phyloP scores from a whole-genome alignment of 2,888 invertebrate genomes.

The Ormyrus thymus region DNA sequence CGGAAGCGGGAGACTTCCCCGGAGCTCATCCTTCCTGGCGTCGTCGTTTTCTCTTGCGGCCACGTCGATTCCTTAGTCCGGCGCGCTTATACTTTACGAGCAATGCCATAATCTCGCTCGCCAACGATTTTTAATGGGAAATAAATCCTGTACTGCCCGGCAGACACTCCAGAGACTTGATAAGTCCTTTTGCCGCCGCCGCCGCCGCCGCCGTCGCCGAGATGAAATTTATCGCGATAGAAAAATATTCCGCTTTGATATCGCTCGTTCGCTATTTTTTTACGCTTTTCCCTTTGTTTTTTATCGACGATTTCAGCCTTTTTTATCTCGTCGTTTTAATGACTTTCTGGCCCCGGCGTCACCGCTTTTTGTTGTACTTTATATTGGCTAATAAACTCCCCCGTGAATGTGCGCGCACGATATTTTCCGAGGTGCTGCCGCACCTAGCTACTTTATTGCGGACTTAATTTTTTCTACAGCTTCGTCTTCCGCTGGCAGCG shows the following conservation, averaged over 20 bases:
- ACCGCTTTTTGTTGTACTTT: constrained; percentile 35
- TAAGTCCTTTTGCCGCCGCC: constrained; percentile 40
- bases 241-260: constrained; percentile 53
- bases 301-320: constrained; percentile 40
- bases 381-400: constrained; percentile 50
- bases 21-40: constrained; percentile 22
- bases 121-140: constrained; percentile 58
- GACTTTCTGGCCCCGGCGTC: constrained; percentile 38
- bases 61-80: constrained; percentile 30
- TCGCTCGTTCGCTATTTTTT: constrained; percentile 1
- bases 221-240: constrained; percentile 53
- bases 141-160: constrained; percentile 51
- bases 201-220: background rate
- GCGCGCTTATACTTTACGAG: constrained; percentile 47
- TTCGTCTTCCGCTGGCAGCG: background rate
- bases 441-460: background rate
- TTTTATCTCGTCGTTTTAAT: constrained; percentile 42
- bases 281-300: background rate
- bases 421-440: constrained; percentile 30
- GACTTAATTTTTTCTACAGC: constrained; percentile 23
- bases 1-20: constrained; percentile 44
- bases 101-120: constrained; percentile 55
- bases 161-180: constrained; percentile 50
- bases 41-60: background rate
- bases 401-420: background rate